Base-by-base conservation (phyloP, 2,113 vertebrate species). In the Pterophyllum scalare region DNA sequence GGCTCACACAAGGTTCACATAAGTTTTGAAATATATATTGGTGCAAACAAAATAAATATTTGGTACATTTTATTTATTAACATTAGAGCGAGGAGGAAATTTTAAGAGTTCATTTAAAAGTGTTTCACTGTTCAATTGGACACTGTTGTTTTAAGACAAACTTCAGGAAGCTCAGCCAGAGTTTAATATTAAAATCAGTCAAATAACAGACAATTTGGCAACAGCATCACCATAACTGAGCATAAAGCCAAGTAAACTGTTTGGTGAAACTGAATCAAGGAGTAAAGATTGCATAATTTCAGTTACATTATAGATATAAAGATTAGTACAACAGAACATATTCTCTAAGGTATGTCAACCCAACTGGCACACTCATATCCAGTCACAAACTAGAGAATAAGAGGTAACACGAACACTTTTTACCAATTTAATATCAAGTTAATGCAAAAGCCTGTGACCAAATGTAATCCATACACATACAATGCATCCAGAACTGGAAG, bases 161-260 rank as follows among this genome's bases (percentile, higher is more conserved):
- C n/a, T 75, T 28, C 46, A 0, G 13, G 35, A 65, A 40, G 17
- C 31, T 11, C 38, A 12, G 2, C 28, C 24, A 26, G 19, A 54
- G 62, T 17, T 59, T 19, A 76, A 64, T 43, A 20, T 31, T 31
- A 62, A 75, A 80, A n/a, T 24, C 62, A 57, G 33, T 57, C 26
- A 49, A 62, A 78, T 31, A 40, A 11, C 19, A 43, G 33, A 74
- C n/a, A 5, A 60, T 9, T 58, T 83, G 81, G 72, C 72, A 76
- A 67, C 22, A 1, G 38, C 38, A 67, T 54, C 59, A 35, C 19
- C 31, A 26, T 12, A 24, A 9, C 56, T 9, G 49, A 77, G 13
- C 62, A 8, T 13, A n/a, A 56, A 26, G 17, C 20, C 1, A 49
- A 49, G 54, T 46, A 46, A 60, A 49, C 40, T 6, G n/a, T n/a